phyloP scores from a whole-genome alignment of 35 echinoderm and acorn worm species.

The Lytechinus variegatus region DNA sequence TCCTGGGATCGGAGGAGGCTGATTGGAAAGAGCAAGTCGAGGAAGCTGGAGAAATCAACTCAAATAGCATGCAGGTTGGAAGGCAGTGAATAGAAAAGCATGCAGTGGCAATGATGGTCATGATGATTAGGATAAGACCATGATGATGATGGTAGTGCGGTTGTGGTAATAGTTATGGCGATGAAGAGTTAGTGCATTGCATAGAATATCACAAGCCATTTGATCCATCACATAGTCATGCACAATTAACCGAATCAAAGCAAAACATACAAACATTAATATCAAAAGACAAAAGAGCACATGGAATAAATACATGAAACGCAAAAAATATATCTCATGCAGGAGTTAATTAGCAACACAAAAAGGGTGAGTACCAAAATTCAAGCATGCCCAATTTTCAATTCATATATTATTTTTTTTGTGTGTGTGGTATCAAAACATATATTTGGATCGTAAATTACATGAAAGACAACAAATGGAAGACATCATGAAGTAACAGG shows the following conservation, averaged over 20 bases:
- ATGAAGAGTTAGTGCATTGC: neutral
- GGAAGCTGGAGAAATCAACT: constrained; percentile 30
- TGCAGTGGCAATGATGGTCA: neutral
- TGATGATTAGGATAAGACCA: neutral
- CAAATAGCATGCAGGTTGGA: constrained; percentile 8
- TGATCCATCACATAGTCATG: neutral
- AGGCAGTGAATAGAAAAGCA: neutral
- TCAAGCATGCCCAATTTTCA: neutral
- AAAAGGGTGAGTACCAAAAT: neutral
- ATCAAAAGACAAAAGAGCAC: neutral
- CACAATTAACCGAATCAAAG: neutral
- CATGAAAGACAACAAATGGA: too few species aligned
- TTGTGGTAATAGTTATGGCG: neutral
- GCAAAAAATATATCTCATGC: neutral
- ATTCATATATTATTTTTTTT: neutral
- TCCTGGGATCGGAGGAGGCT: constrained; percentile 11
- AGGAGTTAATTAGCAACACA: neutral
- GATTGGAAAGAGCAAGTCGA: constrained; percentile 41
- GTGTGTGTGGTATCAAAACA: too few species aligned
- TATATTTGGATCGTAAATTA: too few species aligned
- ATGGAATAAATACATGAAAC: neutral
- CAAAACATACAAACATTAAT: neutral
- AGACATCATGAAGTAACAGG: too few species aligned
- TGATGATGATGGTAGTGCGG: neutral
- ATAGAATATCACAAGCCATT: neutral